Percentiles rank a stretch among this genome's conserved stretches.
Evolutionary conservation across 2,797 vertebrate genomes (phyloP).

Genomic region (Pachyuromys duprasi): DNA sequence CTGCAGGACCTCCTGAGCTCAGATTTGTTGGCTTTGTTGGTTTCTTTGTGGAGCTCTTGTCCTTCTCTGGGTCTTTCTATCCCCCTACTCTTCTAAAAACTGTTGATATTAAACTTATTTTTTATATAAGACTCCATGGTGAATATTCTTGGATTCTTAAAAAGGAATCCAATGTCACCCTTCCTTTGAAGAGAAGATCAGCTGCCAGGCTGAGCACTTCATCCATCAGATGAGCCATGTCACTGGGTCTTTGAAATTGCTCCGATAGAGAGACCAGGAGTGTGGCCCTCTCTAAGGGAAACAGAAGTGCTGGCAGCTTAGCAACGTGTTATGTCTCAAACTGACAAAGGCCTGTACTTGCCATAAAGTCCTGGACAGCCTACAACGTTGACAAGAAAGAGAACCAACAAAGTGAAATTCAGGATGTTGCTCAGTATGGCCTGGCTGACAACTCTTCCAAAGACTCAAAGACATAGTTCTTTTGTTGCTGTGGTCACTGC

Average conservation of each 20-base stretch:
- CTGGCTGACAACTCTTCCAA: not conserved
- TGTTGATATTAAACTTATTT: not conserved
- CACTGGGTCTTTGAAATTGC: not conserved
- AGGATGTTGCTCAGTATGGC: not conserved
- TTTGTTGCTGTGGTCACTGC: not conserved
- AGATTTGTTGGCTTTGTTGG: too few relatives aligned
- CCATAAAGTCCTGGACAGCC: not conserved
- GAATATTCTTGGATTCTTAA: not conserved
- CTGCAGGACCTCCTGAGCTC: too few relatives aligned
- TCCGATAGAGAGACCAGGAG: not conserved
- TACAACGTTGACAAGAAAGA: not conserved
- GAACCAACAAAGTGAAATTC: not conserved
- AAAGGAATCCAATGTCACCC: not conserved
- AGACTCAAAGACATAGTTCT: not conserved
- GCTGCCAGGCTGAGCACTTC: not conserved
- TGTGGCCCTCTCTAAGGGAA: not conserved
- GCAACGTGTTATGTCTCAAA: not conserved
- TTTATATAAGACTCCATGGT: not conserved
- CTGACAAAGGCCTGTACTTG: not conserved
- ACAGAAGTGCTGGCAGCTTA: not conserved
- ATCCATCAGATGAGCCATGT: not conserved
- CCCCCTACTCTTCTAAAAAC: not conserved
- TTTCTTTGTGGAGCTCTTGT: too few relatives aligned
- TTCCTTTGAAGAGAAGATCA: not conserved
- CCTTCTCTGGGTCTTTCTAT: too few relatives aligned